Base-by-base conservation (phyloP, 2,797 vertebrate species). In the Anabas testudineus region DNA sequence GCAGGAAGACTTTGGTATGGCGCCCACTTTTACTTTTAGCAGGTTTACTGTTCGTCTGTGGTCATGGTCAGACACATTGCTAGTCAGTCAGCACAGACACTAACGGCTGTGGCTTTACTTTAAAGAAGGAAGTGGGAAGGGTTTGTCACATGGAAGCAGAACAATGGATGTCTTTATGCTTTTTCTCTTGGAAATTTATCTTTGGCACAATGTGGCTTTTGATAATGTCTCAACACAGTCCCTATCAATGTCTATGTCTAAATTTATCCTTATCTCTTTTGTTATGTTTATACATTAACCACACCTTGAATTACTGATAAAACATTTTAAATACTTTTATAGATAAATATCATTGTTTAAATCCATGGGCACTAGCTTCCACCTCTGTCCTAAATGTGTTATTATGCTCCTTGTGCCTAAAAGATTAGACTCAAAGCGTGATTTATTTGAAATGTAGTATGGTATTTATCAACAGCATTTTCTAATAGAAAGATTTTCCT, bases 161-260 rank as follows among this genome's bases (percentile, higher is more conserved):
- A 92, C 90, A 93, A 88, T 83, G 82, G 71, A 5, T 18, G 49
- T 37, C 84, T 90, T 87, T 91, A 85, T 87, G 74, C 61, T 15
- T 58, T 36, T 74, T 42, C 26, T 46, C 39, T 67, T 63, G n/a
- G 46, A 70, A 71, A 76, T 80, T 41, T 80, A 71, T 86, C 76
- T 80, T 73, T 82, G 59, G 63, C 68, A 80, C 68, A 56, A 47
- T 70, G 59, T 63, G 71, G 32, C 67, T 65, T 57, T 78, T 81
- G 56, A 84, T 86, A 65, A 57, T 73, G 54, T 83, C 54, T 85
- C 78, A 71, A 58, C 73, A 74, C 74, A 80, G 46, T 34, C 47
- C n/a, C 16, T 70, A 76, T 81, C 73, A 71, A 62, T 76, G n/a
- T n/a, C n/a, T n/a, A 68, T 74, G 68, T 72, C 74, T 88, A 57